These are phyloP conservation scores for Schizothorax lantsangensis DNA, from an alignment of 2,797 vertebrate species.

Conservation along the genomic window DNA sequence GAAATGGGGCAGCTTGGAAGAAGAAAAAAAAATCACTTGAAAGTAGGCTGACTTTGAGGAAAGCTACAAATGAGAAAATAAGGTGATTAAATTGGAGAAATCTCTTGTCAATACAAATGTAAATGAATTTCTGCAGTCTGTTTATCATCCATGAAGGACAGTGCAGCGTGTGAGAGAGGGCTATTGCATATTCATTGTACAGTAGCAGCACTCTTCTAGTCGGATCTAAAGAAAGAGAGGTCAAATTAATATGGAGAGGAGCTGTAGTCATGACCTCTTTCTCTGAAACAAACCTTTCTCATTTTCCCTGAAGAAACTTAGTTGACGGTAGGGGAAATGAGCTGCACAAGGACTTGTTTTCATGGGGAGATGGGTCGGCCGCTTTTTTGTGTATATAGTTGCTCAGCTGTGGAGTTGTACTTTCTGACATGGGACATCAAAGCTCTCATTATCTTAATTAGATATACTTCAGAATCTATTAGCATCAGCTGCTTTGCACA, in stretches of 20 bases:
- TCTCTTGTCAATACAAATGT: constrained; percentile 62
- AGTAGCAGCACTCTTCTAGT: constrained; percentile 31
- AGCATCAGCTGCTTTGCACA: constrained; percentile 69
- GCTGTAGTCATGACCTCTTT: constrained; percentile 46
- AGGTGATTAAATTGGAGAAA: constrained; percentile 63
- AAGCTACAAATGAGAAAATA: constrained; percentile 58
- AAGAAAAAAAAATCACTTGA: background rate
- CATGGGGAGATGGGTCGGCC: constrained; percentile 43
- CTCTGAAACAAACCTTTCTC: constrained; percentile 41
- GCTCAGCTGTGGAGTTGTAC: constrained; percentile 57
- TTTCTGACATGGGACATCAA: constrained; percentile 74
- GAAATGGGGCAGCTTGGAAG: constrained; percentile 47
- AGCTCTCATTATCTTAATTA: constrained; percentile 81
- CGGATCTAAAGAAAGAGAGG: constrained; percentile 45
- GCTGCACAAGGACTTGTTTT: constrained; percentile 31
- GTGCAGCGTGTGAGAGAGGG: constrained; percentile 19
- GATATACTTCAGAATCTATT: constrained; percentile 67
- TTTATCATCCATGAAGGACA: constrained; percentile 61
- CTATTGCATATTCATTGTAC: constrained; percentile 56
- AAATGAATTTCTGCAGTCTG: constrained; percentile 57
- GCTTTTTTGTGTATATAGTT: constrained; percentile 62
- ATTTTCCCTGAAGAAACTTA: constrained; percentile 31
- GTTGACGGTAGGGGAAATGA: constrained; percentile 1
- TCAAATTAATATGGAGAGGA: constrained; percentile 58
- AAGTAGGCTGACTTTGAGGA: constrained; percentile 50